These are phyloP conservation scores for Eueides isabella DNA, from an alignment of 1,140 invertebrate genomes.

Conservation along the genomic window DNA sequence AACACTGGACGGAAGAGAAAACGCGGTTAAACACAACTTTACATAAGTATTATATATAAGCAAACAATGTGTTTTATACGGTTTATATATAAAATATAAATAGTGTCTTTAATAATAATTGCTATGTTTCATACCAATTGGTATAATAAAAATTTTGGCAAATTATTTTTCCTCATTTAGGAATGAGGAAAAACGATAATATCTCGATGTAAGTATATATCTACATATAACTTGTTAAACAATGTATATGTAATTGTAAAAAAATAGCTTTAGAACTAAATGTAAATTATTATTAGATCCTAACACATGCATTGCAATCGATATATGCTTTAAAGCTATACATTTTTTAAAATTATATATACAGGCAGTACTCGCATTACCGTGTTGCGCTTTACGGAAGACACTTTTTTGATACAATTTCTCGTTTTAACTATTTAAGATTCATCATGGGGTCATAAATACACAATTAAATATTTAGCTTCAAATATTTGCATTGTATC, in stretches of 20 bases:
- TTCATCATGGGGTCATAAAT: too few relatives aligned
- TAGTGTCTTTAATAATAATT: neutral
- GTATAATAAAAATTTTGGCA: neutral
- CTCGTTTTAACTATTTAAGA: too few relatives aligned
- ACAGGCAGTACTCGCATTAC: too few relatives aligned
- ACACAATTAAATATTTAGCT: too few relatives aligned
- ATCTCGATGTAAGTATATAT: neutral
- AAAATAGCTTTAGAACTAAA: neutral
- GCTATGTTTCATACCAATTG: neutral
- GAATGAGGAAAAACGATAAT: neutral
- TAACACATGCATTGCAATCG: neutral
- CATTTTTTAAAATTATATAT: neutral
- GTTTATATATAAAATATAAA: neutral
- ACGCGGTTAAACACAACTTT: constrained; percentile 41
- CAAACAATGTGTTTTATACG: neutral
- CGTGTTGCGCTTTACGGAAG: too few relatives aligned
- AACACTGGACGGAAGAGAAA: constrained; percentile 75
- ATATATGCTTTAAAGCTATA: neutral
- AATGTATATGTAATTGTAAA: constrained; percentile 9
- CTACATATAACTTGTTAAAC: neutral
- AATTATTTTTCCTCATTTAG: constrained; percentile 1
- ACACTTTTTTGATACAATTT: too few relatives aligned
- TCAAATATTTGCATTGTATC: too few relatives aligned
- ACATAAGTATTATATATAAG: neutral
- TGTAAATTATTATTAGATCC: neutral